Base-by-base conservation (phyloP, 2,797 vertebrate species). In the Brachymystax lenok region DNA sequence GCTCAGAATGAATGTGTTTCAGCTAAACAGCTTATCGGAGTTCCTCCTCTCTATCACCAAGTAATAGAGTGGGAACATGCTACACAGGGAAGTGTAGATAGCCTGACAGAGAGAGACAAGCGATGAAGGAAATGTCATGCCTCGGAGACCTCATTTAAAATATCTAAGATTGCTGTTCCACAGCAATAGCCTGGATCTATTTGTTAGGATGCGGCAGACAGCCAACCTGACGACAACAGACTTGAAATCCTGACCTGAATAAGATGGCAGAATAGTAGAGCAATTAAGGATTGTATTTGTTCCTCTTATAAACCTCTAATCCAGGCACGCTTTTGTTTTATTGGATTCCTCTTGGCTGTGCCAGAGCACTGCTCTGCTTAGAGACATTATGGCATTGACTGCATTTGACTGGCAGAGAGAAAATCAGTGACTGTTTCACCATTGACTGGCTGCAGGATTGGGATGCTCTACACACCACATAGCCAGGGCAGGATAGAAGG, bases 271-370 rank as follows among this genome's bases (percentile, higher is more conserved):
- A 80, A 46, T 28, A 46, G 61, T 35, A 4, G 27, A 69, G 40
- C 74, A 79, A 76, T 73, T 78, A 74, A 33, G 56, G 35, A 30
- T 66, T 46, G 40, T 13, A 75, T 78, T 74, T 72, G 28, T 56
- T 59, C 10, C 68, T 54, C 16, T 46, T 70, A 76, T 54, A 52
- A 33, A 8, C 70, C 52, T 73, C 19, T 73, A 76, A 76, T 81
- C 73, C 63, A 67, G 50, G 30, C 27, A 64, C 33, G n/a, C 17
- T 54, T 52, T 46, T 46, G 40, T 46, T 46, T 12, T 46, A 46
- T 46, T 46, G 13, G 5, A 46, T 74, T 69, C 19, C 54, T 73
- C n/a, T 75, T 67, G 71, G 52, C 56, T 24, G 73, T 33, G 50
- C 30, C 40, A 46, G 10, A 46, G 12, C 40, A 46, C 40, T 46